Evolutionary conservation across 2,797 vertebrate genomes (phyloP), one percentile per base, ranked within the genome.

Genomic region (Thunnus albacares): DNA sequence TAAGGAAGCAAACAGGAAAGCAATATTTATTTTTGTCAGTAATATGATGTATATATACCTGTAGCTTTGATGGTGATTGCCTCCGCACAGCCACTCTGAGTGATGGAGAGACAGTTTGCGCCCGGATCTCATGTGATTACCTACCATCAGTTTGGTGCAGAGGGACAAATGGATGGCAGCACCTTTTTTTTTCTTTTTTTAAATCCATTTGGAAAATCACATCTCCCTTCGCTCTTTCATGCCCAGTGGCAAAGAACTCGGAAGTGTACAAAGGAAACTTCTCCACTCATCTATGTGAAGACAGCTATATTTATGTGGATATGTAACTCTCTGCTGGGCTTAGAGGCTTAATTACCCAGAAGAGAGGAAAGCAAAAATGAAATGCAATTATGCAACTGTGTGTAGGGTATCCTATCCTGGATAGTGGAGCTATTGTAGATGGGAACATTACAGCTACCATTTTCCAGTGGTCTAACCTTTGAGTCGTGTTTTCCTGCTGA

Each of bases 281-380:
- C 57, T 79, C 0, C n/a, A 11, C 77, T 89, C 82, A 49, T 74
- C 52, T 75, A 61, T 69, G 56, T 75, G 81, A 85, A 85, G 81
- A 88, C 82, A 72, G 85, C 91, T 92, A 85, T 89, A 92, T 89
- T 91, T 93, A 91, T 92, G 83, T 80, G 80, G 33, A 61, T 85
- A 70, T 82, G 79, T 80, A 87, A 74, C 65, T 79, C 85, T 91
- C 77, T 87, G 63, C 75, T 87, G 77, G 73, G 89, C 88, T 88
- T 83, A 75, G 66, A 82, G 82, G 78, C 84, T 89, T 93, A 92
- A 93, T 93, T 93, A 89, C 89, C 82, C 83, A 84, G 74, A 92
- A 89, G 84, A 88, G 76, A 82, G 81, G 79, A 80, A 82, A 80
- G 57, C 59, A 68, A 86, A 87, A 90, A 85, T 80, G 75, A 90